Conservation (phyloP, 2,888 invertebrate species). For the Eupithecia abbreviata region DNA sequence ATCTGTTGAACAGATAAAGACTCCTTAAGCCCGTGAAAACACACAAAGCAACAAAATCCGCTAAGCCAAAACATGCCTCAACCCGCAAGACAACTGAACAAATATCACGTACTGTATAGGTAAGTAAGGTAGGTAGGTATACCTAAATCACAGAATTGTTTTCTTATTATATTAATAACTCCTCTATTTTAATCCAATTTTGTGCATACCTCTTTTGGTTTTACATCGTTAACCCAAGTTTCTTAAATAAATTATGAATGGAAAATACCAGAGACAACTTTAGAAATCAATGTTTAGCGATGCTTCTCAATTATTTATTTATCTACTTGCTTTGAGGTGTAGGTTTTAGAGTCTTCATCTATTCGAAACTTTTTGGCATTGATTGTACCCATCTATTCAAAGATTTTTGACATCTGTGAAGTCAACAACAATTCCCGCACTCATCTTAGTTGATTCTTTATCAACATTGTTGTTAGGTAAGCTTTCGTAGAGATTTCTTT, state of each 20-base stretch:
- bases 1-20: not conserved
- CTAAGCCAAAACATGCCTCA: no score
- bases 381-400: not conserved
- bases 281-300: not conserved
- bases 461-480: not conserved
- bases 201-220: not conserved
- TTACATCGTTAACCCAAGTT: no score
- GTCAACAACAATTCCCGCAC: slow-evolving; percentile 3
- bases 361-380: not conserved
- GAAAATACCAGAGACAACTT: not conserved
- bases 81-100: no score
- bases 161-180: not conserved
- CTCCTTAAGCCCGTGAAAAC: not conserved
- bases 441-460: slow-evolving; percentile 10
- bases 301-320: not conserved
- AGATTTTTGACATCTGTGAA: not conserved
- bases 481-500: not conserved
- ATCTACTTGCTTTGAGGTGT: not conserved
- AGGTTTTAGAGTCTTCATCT: not conserved
- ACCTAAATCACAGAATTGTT: no score
- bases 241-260: not conserved
- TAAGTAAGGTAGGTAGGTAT: no score
- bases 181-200: not conserved
- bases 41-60: not conserved
- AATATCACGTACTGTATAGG: no score